Percentiles rank a stretch among this genome's conserved stretches.
Conservation (phyloP, 2,113 vertebrate genomes). For the Onychostruthus taczanowskii region DNA sequence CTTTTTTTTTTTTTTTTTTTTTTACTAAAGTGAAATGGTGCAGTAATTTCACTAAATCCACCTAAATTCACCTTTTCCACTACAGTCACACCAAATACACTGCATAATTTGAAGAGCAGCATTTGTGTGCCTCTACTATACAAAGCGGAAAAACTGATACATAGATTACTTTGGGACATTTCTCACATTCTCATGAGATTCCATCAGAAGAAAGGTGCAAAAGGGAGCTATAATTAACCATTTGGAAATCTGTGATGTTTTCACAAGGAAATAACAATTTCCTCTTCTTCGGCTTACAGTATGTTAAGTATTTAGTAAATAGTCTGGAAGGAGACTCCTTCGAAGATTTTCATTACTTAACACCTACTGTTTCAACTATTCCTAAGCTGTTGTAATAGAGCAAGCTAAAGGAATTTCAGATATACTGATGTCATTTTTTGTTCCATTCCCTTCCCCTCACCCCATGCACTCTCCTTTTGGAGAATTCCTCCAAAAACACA, state of each 20-base stretch:
- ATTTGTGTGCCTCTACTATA: neutral
- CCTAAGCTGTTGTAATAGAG: neutral
- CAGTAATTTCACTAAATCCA: neutral
- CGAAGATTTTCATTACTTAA: neutral
- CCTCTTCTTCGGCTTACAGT: neutral
- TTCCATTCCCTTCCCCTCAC: neutral
- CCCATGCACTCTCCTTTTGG: neutral
- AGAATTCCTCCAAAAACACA: constrained; percentile 29
- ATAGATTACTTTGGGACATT: neutral
- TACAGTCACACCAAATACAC: neutral
- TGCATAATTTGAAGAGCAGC: neutral
- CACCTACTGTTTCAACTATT: neutral
- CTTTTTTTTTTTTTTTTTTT: neutral
- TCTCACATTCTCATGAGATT: neutral
- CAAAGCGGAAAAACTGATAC: neutral
- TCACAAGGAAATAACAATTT: neutral
- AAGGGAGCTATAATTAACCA: neutral
- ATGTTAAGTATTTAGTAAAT: constrained; percentile 33
- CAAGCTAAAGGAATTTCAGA: constrained; percentile 40
- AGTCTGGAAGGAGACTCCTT: neutral
- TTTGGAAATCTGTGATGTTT: constrained; percentile 10
- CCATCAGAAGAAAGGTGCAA: neutral
- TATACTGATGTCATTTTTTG: neutral
- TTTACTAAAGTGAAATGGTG: neutral
- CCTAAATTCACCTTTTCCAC: neutral